Conservation (phyloP, 2,797 vertebrate species). For the Dipus sagitta region DNA sequence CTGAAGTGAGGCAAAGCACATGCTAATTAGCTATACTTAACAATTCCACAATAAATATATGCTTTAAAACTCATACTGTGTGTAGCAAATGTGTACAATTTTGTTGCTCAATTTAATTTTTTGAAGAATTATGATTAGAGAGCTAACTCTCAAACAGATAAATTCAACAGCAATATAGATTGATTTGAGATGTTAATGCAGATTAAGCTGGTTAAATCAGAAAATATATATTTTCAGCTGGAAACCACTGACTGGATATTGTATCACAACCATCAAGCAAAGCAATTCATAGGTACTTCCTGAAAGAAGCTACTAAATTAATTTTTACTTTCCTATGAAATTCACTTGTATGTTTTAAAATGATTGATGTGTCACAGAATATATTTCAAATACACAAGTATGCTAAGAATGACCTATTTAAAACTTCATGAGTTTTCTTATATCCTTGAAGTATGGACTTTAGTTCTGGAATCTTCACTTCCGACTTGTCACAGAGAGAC, state of each 20-base stretch:
- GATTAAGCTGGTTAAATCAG: not conserved
- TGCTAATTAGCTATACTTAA: not conserved
- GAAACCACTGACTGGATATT: not conserved
- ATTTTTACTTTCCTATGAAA: not conserved
- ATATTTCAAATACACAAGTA: not conserved
- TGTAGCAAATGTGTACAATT: not conserved
- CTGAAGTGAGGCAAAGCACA: not conserved
- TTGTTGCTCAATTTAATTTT: not conserved
- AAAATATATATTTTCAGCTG: not conserved
- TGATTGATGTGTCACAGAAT: slow-evolving; percentile 32
- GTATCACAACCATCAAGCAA: not conserved
- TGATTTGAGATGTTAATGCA: not conserved
- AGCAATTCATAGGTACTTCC: not conserved
- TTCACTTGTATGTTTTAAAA: slow-evolving; percentile 30
- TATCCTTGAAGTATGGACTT: not conserved
- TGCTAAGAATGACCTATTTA: slow-evolving; percentile 2
- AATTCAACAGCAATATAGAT: not conserved
- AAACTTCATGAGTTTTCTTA: not conserved
- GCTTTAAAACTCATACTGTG: not conserved
- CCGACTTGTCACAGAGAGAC: not conserved
- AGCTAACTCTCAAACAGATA: not conserved
- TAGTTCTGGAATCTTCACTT: slow-evolving; percentile 8
- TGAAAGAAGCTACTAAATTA: not conserved
- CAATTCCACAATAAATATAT: not conserved
- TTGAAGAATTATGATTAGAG: not conserved